These are phyloP conservation scores for Takifugu rubripes DNA, from an alignment of 2,797 vertebrate genomes.

Conservation along the genomic window DNA sequence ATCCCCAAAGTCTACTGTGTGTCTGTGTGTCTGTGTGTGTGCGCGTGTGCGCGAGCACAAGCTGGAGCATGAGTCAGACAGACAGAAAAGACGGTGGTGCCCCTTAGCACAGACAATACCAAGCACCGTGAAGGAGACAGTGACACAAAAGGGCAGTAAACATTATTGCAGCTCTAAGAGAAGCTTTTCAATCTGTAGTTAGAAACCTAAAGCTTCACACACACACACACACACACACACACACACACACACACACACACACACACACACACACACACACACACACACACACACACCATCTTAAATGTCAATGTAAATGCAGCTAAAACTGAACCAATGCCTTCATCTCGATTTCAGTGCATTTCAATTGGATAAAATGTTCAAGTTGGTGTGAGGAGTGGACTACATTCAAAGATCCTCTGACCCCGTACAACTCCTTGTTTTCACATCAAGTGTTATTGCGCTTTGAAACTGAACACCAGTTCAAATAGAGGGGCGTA, in stretches of 20 bases:
- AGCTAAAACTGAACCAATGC: slow-evolving; percentile 33
- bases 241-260: too few relatives aligned
- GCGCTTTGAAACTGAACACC: slow-evolving; percentile 71
- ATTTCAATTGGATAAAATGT: slow-evolving; percentile 1
- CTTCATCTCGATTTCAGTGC: slow-evolving; percentile 24
- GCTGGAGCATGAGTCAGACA: slow-evolving; percentile 50
- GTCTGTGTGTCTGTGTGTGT: slow-evolving; percentile 20
- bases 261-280: too few relatives aligned
- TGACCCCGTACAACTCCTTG: slow-evolving; percentile 53
- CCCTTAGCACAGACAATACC: slow-evolving; percentile 65
- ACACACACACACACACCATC: slow-evolving; percentile 1
- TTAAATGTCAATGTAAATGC: slow-evolving; percentile 46
- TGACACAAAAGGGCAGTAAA: slow-evolving; percentile 70
- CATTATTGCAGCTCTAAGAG: slow-evolving; percentile 58
- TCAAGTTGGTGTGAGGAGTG: slow-evolving; percentile 8
- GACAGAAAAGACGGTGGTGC: slow-evolving; percentile 58
- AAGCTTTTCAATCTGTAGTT: slow-evolving; percentile 39
- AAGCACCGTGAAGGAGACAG: slow-evolving; percentile 54
- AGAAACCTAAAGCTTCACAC: slow-evolving; percentile 29
- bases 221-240: too few relatives aligned
- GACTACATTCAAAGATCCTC: slow-evolving; percentile 13
- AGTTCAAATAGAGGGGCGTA: slow-evolving; percentile 65
- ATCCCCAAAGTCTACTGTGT: slow-evolving; percentile 49
- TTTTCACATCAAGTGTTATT: slow-evolving; percentile 67
- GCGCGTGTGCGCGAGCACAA: slow-evolving; percentile 13